phyloP scores from a whole-genome alignment of 1,140 invertebrate genomes.

The Orchestia grillus region DNA sequence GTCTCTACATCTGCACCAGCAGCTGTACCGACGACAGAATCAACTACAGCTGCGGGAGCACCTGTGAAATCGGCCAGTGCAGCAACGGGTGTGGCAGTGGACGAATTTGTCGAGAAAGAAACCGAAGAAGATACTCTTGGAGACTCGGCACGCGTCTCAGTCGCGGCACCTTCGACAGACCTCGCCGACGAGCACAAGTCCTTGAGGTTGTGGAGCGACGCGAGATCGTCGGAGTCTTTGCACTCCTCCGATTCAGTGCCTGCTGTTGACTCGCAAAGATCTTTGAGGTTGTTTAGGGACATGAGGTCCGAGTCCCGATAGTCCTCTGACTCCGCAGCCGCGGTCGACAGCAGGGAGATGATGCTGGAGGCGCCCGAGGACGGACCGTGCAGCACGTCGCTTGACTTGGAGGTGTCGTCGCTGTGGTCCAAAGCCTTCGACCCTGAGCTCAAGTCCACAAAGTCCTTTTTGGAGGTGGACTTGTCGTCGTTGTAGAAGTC shows the following conservation, averaged over 20 bases:
- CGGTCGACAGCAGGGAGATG: not conserved
- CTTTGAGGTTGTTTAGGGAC: not conserved
- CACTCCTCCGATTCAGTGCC: not conserved
- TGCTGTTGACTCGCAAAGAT: not conserved
- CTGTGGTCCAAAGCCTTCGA: not conserved
- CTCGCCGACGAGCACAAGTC: not conserved
- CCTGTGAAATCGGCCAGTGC: not conserved
- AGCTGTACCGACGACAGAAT: too few relatives aligned
- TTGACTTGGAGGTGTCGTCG: conserved; percentile 1
- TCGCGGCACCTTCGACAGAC: not conserved
- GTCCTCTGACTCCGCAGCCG: not conserved
- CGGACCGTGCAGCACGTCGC: not conserved
- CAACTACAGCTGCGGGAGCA: not conserved
- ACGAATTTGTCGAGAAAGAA: not conserved
- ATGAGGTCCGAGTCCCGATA: not conserved
- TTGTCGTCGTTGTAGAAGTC: not conserved
- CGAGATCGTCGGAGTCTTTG: not conserved
- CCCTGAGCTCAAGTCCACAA: not conserved
- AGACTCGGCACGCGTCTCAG: not conserved
- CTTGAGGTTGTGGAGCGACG: not conserved
- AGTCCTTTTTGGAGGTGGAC: not conserved
- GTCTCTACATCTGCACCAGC: not conserved
- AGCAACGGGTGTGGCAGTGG: not conserved
- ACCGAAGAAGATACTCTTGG: not conserved
- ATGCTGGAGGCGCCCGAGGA: conserved; percentile 16